Evolutionary conservation across 2,888 invertebrate genomes (phyloP), one percentile per base, ranked within the genome.

Genomic region (Crossocerus cetratus): DNA sequence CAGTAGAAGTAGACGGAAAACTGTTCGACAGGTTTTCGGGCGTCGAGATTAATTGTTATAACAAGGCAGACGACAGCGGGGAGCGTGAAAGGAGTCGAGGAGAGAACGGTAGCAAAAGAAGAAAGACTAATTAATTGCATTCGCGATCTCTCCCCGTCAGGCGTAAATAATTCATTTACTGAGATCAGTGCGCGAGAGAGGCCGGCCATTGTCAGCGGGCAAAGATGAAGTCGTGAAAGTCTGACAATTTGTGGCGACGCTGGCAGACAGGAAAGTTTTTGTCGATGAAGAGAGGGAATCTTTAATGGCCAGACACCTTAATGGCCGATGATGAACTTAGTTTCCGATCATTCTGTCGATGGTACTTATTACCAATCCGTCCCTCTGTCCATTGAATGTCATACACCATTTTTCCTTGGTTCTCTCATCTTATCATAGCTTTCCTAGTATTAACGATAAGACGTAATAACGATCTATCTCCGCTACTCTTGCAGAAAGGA

Each of bases 111-210:
- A 3, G 5, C 2, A 45, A 4, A 2, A 42, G 42, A 43, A 57
- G 61, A 16, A 8, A 49, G 63, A 66, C 43, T 56, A 67, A 73
- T 74, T 74, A 73, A 73, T 61, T 67, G 42, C 20, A 55, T 53
- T 11, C 44, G 23, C 32, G 32, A 58, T 32, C 56, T 45, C n/a
- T 54, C 32, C 56, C 74, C 61, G 59, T 73, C 67, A 73, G 44
- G 57, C 67, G 21, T 58, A 61, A 64, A 74, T 53, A 63, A 73
- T 68, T 73, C 57, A 11, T 54, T 59, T 23, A 14, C 23, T 13
- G 55, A 44, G 43, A n/a, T 42, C 20, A 49, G 43, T 53, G 14
- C 11, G 18, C 8, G 57, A 20, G n/a, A 16, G 20, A n/a, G 18
- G n/a, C 45, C n/a, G 13, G n/a, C 13, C 22, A 21, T 45, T 49